Conservation (phyloP, 2,888 invertebrate species). For the Pogonocherus hispidulus region DNA sequence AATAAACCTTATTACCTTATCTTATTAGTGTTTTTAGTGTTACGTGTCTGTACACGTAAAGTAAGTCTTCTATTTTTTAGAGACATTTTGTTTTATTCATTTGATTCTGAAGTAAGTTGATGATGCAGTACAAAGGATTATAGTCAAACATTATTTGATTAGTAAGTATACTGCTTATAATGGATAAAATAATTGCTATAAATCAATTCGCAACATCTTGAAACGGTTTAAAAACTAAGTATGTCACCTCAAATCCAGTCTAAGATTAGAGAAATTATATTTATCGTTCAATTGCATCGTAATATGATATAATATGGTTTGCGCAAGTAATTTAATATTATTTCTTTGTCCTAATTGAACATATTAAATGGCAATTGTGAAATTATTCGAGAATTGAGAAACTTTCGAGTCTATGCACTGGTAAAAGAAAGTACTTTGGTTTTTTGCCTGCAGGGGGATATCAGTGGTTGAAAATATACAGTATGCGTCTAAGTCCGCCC, state of each 20-base stretch:
- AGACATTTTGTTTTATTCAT: too few relatives aligned
- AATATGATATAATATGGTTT: constrained; percentile 2
- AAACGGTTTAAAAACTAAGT: neutral
- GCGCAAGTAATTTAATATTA: constrained; percentile 12
- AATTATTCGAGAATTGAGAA: neutral
- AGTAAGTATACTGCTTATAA: too few relatives aligned
- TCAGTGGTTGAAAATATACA: too few relatives aligned
- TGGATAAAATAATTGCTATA: neutral
- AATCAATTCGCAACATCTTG: neutral
- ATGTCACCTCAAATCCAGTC: neutral
- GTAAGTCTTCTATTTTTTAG: too few relatives aligned
- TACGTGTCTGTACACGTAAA: too few relatives aligned
- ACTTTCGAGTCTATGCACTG: neutral
- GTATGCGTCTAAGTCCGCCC: too few relatives aligned
- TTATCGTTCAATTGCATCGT: neutral
- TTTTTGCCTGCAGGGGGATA: too few relatives aligned
- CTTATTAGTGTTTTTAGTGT: too few relatives aligned
- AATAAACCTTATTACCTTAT: too few relatives aligned
- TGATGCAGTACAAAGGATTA: too few relatives aligned
- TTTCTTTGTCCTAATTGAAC: constrained; percentile 10
- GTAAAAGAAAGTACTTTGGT: neutral
- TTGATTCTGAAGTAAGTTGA: too few relatives aligned
- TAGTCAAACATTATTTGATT: too few relatives aligned
- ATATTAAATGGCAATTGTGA: neutral
- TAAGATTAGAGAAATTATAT: constrained; percentile 10